Evolutionary conservation across 2,797 vertebrate genomes (phyloP), one percentile per base, ranked within the genome.

Genomic region (Benthosema pterotum): DNA sequence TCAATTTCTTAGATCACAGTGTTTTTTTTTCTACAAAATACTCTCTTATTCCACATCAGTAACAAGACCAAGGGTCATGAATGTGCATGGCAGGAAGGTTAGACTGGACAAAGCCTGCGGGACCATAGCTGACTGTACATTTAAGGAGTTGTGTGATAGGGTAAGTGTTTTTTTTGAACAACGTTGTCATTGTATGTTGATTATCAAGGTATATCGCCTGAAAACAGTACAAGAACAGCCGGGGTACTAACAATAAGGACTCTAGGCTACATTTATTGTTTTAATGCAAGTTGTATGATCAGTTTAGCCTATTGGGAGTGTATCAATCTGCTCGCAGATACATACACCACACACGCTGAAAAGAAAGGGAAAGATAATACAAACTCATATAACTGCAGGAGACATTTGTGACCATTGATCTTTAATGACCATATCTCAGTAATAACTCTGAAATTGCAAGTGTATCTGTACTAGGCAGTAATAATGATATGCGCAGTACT

Each of bases 121-220:
- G 93, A 95, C 94, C 90, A 80, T 98, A 43, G 93, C 90, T 72
- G 97, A 99, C 94, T 98, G 95, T 86, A 95, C 93, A 0, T 99
- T 99, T 92, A 94, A 99, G 88, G 98, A 99, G 93, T 94, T 99
- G 51, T 99, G 97, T 16, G 96, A 99, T 78, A 91, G 94, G 90
- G 98, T 99, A 75, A 95, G 94, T 92, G 88, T 64, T 2, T 52
- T n/a, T 38, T 38, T 7, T 38, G 32, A 38, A 38, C 11, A 9
- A 38, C 32, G 9, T 9, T 0, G 32, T 38, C 32, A 38, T 38
- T 38, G 32, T 8, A 38, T 38, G 32, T 9, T 38, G 8, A 38
- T 38, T 38, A 38, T 9, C 32, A 38, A 38, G 32, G 32, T 38
- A 38, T 38, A 9, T 38, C 7, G 8, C 32, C 32, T 11, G 32